Percentiles rank a stretch among this genome's conserved stretches.
Conservation (phyloP, 2,113 vertebrate species). For the Pardalotus punctatus region DNA sequence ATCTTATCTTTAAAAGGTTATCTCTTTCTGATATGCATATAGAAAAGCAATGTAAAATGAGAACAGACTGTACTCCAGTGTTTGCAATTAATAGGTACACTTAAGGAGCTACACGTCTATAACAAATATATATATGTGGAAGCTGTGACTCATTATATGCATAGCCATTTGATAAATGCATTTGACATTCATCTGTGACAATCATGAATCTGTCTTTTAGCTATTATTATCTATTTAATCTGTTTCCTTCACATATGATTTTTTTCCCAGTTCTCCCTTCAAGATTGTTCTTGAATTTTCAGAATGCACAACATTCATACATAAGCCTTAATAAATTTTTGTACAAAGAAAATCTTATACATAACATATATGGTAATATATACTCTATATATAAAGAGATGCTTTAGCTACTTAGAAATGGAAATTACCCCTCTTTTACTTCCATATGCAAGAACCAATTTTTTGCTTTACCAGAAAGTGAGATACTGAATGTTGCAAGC, state of each 20-base stretch:
- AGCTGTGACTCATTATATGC: not conserved
- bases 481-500: not conserved
- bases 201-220: not conserved
- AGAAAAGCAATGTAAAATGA: not conserved
- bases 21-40: not conserved
- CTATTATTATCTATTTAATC: not conserved
- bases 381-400: not conserved
- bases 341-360: not conserved
- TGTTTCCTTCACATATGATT: not conserved
- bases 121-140: not conserved
- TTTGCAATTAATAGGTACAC: not conserved
- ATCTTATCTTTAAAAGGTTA: not conserved
- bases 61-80: not conserved
- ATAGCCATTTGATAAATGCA: not conserved
- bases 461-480: not conserved
- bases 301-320: not conserved
- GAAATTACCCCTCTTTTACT: not conserved
- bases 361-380: not conserved
- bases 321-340: slow-evolving; percentile 31
- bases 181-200: not conserved
- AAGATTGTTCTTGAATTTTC: not conserved
- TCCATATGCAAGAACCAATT: not conserved
- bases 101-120: not conserved
- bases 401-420: not conserved
- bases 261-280: not conserved